These are phyloP conservation scores for Stratiolaelaps scimitus DNA, from an alignment of 1,140 invertebrate genomes.

Conservation along the genomic window DNA sequence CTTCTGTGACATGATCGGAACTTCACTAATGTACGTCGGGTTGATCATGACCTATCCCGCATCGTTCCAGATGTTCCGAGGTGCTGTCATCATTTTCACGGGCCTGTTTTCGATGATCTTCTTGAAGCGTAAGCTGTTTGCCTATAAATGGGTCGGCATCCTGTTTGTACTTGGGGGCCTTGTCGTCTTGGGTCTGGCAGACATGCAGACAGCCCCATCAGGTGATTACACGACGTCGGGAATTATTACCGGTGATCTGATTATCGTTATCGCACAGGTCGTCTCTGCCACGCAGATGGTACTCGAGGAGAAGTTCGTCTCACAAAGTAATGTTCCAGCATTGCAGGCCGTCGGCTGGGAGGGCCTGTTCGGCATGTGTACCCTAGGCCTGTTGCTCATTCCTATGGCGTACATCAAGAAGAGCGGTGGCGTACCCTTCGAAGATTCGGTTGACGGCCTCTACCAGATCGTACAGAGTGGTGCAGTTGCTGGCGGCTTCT, in stretches of 20 bases:
- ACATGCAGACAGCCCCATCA: not conserved
- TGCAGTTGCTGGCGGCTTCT: conserved; percentile 50
- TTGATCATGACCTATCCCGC: conserved; percentile 80
- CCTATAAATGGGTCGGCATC: conserved; percentile 74
- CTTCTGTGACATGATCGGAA: conserved; percentile 66
- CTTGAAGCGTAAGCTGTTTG: conserved; percentile 54
- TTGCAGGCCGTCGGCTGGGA: conserved; percentile 77
- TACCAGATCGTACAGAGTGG: conserved; percentile 60
- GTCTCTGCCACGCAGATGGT: conserved; percentile 85
- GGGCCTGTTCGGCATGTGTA: conserved; percentile 71
- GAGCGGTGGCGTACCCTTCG: conserved; percentile 38
- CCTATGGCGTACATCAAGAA: conserved; percentile 67
- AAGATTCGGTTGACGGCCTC: conserved; percentile 71
- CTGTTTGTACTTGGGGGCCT: conserved; percentile 63
- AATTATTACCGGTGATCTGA: conserved; percentile 56
- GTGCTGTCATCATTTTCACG: conserved; percentile 83
- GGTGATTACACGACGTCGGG: not conserved
- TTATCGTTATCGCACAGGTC: conserved; percentile 81
- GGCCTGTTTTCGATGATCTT: conserved; percentile 78
- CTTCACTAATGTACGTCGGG: conserved; percentile 77
- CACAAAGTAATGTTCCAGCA: conserved; percentile 63
- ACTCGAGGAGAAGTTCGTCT: conserved; percentile 79
- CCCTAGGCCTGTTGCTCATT: conserved; percentile 58
- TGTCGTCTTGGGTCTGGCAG: conserved; percentile 56
- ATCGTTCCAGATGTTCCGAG: conserved; percentile 92